These are phyloP conservation scores for Stenotaenia linearis DNA, from an alignment of 2,888 invertebrate genomes.

Conservation along the genomic window DNA sequence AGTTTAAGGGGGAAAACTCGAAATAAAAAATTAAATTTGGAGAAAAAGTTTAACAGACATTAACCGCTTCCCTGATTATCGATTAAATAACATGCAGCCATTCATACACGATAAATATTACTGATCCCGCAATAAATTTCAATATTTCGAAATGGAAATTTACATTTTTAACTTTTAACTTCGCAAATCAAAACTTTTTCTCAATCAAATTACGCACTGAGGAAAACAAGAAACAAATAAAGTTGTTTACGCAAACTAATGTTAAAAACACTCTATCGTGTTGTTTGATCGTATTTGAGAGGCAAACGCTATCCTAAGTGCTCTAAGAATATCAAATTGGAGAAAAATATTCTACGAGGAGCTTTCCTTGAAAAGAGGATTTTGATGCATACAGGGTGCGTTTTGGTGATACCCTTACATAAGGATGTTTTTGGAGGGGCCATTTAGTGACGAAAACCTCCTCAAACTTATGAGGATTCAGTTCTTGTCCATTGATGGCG, in stretches of 20 bases:
- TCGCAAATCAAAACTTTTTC: too few relatives aligned
- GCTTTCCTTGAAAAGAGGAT: background rate
- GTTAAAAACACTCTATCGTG: background rate
- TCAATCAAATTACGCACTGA: too few relatives aligned
- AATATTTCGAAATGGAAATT: too few relatives aligned
- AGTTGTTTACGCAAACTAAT: background rate
- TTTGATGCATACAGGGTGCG: slow-evolving; percentile 1
- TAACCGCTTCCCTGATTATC: background rate
- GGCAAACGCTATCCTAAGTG: background rate
- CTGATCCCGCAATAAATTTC: background rate
- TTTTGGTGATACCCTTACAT: background rate
- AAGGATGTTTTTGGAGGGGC: slow-evolving; percentile 10
- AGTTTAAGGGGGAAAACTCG: background rate
- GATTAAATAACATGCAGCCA: background rate
- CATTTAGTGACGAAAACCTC: slow-evolving; percentile 9
- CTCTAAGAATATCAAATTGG: slow-evolving; percentile 21
- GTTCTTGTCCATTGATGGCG: slow-evolving; percentile 20
- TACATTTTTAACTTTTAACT: too few relatives aligned
- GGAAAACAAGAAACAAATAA: too few relatives aligned
- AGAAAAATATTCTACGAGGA: slow-evolving; percentile 11
- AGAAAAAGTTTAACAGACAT: background rate
- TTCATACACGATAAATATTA: background rate
- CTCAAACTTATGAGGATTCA: slow-evolving; percentile 6
- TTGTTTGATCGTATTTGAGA: background rate
- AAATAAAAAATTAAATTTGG: background rate